phyloP scores from a whole-genome alignment of 2,888 invertebrate genomes.

The Tachina lurida region DNA sequence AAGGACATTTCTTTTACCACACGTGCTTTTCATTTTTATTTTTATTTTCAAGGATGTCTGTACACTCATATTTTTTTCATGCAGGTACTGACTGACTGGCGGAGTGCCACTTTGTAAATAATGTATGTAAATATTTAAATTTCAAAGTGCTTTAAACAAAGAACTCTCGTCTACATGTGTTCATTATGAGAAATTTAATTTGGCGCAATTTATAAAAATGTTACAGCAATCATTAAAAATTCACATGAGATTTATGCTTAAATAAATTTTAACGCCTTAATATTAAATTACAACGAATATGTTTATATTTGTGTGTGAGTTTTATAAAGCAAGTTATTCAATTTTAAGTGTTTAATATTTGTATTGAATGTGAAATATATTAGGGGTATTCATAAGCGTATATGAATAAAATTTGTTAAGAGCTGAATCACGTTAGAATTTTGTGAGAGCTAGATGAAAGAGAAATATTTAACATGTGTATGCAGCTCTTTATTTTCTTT shows the following conservation, averaged over 20 bases:
- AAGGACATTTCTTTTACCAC: not conserved
- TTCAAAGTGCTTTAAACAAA: slow-evolving; percentile 46
- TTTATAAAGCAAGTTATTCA: not conserved
- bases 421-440: not conserved
- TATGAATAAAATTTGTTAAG: not conserved
- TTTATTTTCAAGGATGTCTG: slow-evolving; percentile 6
- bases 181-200: slow-evolving; percentile 21
- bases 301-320: not conserved
- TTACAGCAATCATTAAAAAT: slow-evolving; percentile 39
- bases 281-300: slow-evolving; percentile 19
- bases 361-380: not conserved
- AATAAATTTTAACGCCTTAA: slow-evolving; percentile 59
- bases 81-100: not conserved
- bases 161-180: slow-evolving; percentile 45
- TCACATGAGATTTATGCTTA: slow-evolving; percentile 53
- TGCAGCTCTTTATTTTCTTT: no score
- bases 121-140: slow-evolving; percentile 11
- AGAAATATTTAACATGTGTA: no score
- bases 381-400: not conserved
- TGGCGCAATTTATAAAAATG: not conserved
- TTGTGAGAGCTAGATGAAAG: no score
- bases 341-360: not conserved
- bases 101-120: slow-evolving; percentile 1
- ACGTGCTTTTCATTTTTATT: not conserved
- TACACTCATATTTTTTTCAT: slow-evolving; percentile 1